Evolutionary conservation across 2,797 vertebrate genomes (phyloP), one percentile per base, ranked within the genome.

Genomic region (Mus spretus): DNA sequence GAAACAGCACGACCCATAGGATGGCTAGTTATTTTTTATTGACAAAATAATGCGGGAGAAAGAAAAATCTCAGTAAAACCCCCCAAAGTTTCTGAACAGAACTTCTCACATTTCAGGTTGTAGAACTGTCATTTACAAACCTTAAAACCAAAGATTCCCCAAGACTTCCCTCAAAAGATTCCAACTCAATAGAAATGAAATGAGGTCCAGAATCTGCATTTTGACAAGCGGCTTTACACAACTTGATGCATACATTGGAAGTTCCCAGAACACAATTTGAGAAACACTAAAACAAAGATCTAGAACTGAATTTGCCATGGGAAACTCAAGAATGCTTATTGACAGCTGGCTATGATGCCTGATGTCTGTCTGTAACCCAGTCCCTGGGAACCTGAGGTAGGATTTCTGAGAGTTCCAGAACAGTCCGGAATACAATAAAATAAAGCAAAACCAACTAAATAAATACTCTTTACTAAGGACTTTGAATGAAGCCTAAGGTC

Each of bases 21-120:
- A 89, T 91, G 89, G 47, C 61, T 96, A 90, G 90, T 95, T 96
- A 95, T 55, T 63, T 89, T 94, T 96, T 93, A 93, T 61, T 88
- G 89, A 94, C 53, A 92, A 96, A 96, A 57, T 96, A 63, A 94
- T 86, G 44, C 86, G 34, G 34, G 74, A 55, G 31, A 40, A 83
- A 82, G 34, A 91, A 89, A 93, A 77, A 90, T 89, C 24, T 34
- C 59, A 90, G 44, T 65, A 94, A 89, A 93, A 47, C 44, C 77
- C 40, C 70, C 61, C 65, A 65, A 81, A 80, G 55, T 94, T 95
- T 74, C 95, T 92, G 74, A 90, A 84, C 2, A 74, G 12, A 70
- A 12, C 31, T 90, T 93, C 74, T 97, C 67, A 89, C 77, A 85
- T 82, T 95, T 96, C 90, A 93, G 31, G 70, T 5, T 90, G 0